Evolutionary conservation across 2,888 invertebrate genomes (phyloP), one percentile per base, ranked within the genome.

Genomic region (Gryllus longicercus): DNA sequence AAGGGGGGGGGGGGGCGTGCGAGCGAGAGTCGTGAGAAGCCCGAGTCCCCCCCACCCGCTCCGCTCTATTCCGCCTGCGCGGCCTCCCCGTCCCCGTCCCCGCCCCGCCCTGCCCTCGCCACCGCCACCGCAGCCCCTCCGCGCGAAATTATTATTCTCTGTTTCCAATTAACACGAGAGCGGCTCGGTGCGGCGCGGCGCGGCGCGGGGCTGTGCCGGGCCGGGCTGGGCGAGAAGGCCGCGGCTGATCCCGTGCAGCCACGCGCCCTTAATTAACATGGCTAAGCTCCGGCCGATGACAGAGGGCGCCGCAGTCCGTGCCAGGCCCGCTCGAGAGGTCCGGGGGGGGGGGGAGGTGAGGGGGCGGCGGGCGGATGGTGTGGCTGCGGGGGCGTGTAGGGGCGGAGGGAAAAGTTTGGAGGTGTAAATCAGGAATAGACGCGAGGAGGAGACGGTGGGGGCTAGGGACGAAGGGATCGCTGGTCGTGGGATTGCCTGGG

Each of bases 71-170:
- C 63, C 63, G 16, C n/a, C 63, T n/a, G n/a, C 63, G 63, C 63
- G 63, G 16, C 16, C 63, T 3, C 63, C 3, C 10, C n/a, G 63
- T 14, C 16, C 14, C 16, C 18, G 14, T 18, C 51, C 18, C 3
- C 51, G 14, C 51, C 3, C 51, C 51, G 3, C 51, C 14, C 51
- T 51, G 12, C 51, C 14, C 51, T 51, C 14, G 0, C 8, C 16
- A 0, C 63, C 63, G 18, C 63, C 63, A 2, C 18, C 18, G 16
- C 63, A 14, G 14, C 63, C 63, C 63, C 63, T 63, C 63, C 63
- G n/a, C 63, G 63, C 63, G 63, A 63, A 63, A 63, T 63, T 63
- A 63, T 63, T 63, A 63, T 63, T 63, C 63, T 63, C 63, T 63
- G 63, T 63, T 63, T 63, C 63, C 63, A 63, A 63, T 63, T 63